A percentile compares a stretch with the other conserved stretches of the same genome.
These are phyloP conservation scores for Calypte anna DNA, from an alignment of 2,113 vertebrate genomes.

Conservation along the genomic window DNA sequence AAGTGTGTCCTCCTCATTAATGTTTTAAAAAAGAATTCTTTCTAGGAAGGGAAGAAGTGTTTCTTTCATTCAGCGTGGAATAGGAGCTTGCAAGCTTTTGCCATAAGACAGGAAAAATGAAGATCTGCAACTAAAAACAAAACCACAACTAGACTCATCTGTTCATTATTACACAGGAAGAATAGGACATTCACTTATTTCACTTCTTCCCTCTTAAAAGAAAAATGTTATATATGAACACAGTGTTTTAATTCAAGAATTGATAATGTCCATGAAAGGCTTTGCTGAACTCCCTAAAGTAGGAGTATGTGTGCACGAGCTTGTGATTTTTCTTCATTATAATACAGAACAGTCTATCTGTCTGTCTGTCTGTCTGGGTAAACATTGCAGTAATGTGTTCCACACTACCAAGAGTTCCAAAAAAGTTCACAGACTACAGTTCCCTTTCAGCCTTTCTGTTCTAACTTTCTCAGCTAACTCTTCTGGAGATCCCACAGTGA, in stretches of 20 bases:
- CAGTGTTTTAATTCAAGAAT: accelerated
- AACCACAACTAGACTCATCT: not conserved
- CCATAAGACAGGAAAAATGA: not conserved
- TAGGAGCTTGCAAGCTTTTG: not conserved
- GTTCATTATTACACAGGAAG: slow-evolving; percentile 33
- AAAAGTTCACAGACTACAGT: not conserved
- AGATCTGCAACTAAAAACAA: not conserved
- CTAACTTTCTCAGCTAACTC: not conserved
- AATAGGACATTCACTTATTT: not conserved
- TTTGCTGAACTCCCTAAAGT: not conserved
- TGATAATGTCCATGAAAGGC: not conserved
- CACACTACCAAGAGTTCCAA: not conserved
- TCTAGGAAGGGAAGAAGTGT: not conserved
- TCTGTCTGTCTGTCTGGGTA: not conserved
- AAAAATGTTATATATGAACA: not conserved
- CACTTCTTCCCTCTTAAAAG: not conserved
- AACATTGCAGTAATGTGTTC: not conserved
- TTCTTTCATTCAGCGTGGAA: not conserved
- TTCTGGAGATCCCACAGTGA: not conserved
- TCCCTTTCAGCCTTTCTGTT: not conserved
- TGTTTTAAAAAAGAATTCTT: not conserved
- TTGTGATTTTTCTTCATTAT: not conserved
- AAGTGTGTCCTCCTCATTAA: not conserved
- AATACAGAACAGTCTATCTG: not conserved
- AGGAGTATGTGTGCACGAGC: accelerated